A percentile compares a stretch with the other conserved stretches of the same genome.
These are phyloP conservation scores for Squalus acanthias DNA, from an alignment of 2,797 vertebrate genomes.

Conservation along the genomic window DNA sequence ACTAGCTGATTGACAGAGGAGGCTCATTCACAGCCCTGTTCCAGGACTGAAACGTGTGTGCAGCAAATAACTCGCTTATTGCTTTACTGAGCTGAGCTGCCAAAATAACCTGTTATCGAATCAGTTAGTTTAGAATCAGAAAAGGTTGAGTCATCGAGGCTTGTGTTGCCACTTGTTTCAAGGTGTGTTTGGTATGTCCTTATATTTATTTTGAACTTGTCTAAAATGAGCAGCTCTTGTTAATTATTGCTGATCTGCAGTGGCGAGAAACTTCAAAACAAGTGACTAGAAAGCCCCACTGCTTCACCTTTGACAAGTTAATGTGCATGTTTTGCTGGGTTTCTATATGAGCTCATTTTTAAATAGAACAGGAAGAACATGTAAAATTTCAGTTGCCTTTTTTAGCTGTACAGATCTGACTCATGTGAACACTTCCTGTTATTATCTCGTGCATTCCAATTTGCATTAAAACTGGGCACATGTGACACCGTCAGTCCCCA, in stretches of 20 bases:
- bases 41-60: neutral
- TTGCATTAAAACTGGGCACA: neutral
- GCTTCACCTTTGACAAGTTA: neutral
- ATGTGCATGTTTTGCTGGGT: neutral
- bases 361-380: constrained; percentile 30
- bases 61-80: neutral
- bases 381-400: constrained; percentile 8
- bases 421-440: constrained; percentile 1
- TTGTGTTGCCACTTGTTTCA: neutral
- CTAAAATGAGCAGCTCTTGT: constrained; percentile 11
- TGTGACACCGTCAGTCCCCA: neutral
- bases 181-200: neutral
- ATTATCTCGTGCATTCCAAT: neutral
- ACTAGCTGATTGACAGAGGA: neutral
- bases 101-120: neutral
- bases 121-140: neutral
- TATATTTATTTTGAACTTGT: neutral
- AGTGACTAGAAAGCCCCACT: neutral
- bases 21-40: neutral
- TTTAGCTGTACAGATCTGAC: neutral
- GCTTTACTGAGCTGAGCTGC: neutral
- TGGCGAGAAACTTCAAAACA: neutral
- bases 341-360: constrained; percentile 26
- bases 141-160: constrained; percentile 3
- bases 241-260: neutral